Evolutionary conservation across 2,888 invertebrate species (phyloP), one percentile per base, ranked within the genome.

Genomic region (Ichneumoninae sp.): DNA sequence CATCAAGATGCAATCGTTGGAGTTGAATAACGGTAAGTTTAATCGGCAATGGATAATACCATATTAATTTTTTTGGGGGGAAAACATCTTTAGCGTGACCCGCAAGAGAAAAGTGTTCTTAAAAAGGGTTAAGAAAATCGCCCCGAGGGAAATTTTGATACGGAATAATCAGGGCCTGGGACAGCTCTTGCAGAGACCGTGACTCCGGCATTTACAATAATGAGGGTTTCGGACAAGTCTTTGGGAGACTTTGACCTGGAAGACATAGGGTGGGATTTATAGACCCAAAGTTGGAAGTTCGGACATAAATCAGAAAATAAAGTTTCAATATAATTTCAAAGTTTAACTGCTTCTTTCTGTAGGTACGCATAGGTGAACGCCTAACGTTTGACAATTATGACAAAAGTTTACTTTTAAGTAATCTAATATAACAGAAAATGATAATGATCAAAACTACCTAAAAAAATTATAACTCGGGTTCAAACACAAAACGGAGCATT

Each of bases 1-100:
- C 88, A 95, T 95, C 81, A 95, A 95, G 71, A 95, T 95, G 95
- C 95, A 95, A 85, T 95, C 96, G 0, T 94, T 97, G 66, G 94
- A 94, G 86, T 91, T 97, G 71, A 95, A 96, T 88, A 95, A 95
- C 84, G 92, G 94, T 94, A 91, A 81, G 88, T 81, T 63, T 44
- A 13, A 30, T 50, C 63, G 33, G 52, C 69, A 19, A 47, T 5
- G 16, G 13, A 47, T 13, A 5, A 16, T 1, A 47, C 13, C 44
- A 16, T 47, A 47, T 47, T 47, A 16, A 16, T 47, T 47, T 47
- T 47, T 47, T 47, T 3, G 1, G 44, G 1, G 44, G 4, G 16
- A 47, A 47, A 47, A 47, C 44, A 47, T 47, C 44, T 13, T 47
- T 47, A 13, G 3, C 0, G 44, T 7, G 0, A 47, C 0, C 16